Base-by-base conservation (phyloP, 1,140 invertebrate genomes). In the Teleogryllus occipitalis region DNA sequence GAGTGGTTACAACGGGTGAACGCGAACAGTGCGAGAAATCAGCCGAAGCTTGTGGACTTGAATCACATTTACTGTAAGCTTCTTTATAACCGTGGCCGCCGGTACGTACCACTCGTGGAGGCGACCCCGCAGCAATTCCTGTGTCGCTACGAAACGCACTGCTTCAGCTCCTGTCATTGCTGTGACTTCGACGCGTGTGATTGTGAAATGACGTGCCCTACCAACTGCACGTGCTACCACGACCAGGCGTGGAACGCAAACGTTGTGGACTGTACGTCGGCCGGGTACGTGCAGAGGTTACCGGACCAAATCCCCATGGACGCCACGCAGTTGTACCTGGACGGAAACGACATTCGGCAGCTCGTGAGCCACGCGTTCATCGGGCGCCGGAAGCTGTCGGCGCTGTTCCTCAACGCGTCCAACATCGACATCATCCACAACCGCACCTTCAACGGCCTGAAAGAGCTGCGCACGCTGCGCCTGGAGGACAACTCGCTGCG, bases 141-240 rank as follows among this genome's bases (percentile, higher is more conserved):
- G 49, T 97, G 96, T 87, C 94, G 95, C 84, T 97, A 97, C 84
- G 92, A 95, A 65, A 91, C 92, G 75, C 96, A 97, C 82, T 97
- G 96, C 86, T 96, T 96, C 84, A 92, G 95, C 0, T 85, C 96
- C 74, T 97, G 96, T 85, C 94, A 97, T 82, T 97, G 96, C 86
- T 97, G 96, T 85, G 96, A 97, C 74, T 81, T 81, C 75, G 95
- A 96, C 85, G 95, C 95, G 39, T 97, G 96, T 85, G 93, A 97
- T 85, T 97, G 96, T 87, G 95, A 97, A 88, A 97, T 97, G 95
- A 96, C 93, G 27, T 97, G 96, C 84, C 96, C 96, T 27, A 91
- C 90, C 76, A 94, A 96, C 83, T 97, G 96, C 85, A 94, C 93
- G 48, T 97, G 96, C 86, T 97, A 96, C 87, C 94, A 97, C 84